A percentile compares a stretch with the other conserved stretches of the same genome.
Evolutionary conservation across 2,113 vertebrate genomes (phyloP).

Genomic region (Oxyura jamaicensis): DNA sequence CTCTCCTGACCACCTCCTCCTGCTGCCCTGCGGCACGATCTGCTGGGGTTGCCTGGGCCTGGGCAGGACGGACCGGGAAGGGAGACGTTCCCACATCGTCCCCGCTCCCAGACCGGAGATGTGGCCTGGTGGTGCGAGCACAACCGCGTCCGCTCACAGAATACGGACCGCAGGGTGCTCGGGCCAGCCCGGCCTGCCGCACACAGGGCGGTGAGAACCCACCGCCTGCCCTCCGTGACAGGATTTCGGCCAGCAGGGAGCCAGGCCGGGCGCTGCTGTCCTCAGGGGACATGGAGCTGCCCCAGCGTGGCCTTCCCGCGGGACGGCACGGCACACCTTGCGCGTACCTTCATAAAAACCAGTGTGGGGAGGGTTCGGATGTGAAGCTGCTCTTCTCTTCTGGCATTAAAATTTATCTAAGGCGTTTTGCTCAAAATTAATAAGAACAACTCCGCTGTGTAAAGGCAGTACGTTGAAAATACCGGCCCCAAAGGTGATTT

Average conservation of each 20-base stretch:
- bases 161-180: not conserved
- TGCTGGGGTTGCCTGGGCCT: accelerated
- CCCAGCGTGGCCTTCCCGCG: not conserved
- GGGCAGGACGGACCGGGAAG: not conserved
- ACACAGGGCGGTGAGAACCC: not conserved
- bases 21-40: not conserved
- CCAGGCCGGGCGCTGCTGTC: not conserved
- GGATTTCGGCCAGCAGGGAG: not conserved
- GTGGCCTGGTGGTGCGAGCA: not conserved
- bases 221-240: not conserved
- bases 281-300: accelerated
- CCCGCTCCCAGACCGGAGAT: not conserved
- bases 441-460: slow-evolving; percentile 27
- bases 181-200: accelerated
- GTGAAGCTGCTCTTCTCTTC: not conserved
- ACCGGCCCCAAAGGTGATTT: slow-evolving; percentile 41
- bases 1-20: not conserved
- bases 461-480: not conserved
- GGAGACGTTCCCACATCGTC: not conserved
- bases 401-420: slow-evolving; percentile 10
- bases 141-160: accelerated
- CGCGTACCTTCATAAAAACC: not conserved
- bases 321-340: not conserved
- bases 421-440: slow-evolving; percentile 17
- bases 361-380: not conserved